Evolutionary conservation across 2,113 vertebrate species (phyloP), one percentile per base, ranked within the genome.

Genomic region (Tringa solitaria): DNA sequence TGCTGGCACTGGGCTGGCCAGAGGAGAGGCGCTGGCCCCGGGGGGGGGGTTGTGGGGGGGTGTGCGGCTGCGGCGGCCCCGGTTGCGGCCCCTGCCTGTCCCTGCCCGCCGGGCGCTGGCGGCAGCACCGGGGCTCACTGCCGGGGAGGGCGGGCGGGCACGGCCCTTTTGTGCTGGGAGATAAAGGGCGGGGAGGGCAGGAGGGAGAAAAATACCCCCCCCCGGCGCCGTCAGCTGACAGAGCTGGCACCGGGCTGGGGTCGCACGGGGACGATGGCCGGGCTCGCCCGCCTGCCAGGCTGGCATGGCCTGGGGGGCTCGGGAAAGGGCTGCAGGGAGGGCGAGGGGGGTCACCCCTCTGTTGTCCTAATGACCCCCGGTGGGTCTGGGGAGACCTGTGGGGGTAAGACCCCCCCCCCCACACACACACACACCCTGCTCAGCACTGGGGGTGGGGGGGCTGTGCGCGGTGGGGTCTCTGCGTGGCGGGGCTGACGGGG

Each of bases 351-450:
- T 82, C 6, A 1, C 41, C 67, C 51, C 27, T 57, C 39, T 2
- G 7, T 20, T 39, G 20, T 46, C 51, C 35, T 4, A 12, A 2
- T 46, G 48, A 73, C 90, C 79, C 10, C 51, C n/a, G 24, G 6
- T 20, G 12, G 13, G 35, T 15, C 18, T 4, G 17, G 10, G 1
- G 35, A 33, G 27, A 22, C 45, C 24, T 2, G 16, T 0, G 8
- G 20, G 19, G 48, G 12, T 20, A 39, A 14, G 28, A 5, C 15
- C 39, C 4, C 4, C 0, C 13, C 8, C 2, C 8, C n/a, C n/a
- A n/a, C n/a, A n/a, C n/a, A n/a, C n/a, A n/a, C n/a, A n/a, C n/a
- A n/a, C n/a, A n/a, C n/a, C n/a, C 18, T 9, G 10, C 24, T 12
- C 1, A 1, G 37, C 50, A n/a, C 32, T 0, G 2, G 48, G n/a